Evolutionary conservation across 2,888 invertebrate species (phyloP).

Genomic region (Lobophora halterata): DNA sequence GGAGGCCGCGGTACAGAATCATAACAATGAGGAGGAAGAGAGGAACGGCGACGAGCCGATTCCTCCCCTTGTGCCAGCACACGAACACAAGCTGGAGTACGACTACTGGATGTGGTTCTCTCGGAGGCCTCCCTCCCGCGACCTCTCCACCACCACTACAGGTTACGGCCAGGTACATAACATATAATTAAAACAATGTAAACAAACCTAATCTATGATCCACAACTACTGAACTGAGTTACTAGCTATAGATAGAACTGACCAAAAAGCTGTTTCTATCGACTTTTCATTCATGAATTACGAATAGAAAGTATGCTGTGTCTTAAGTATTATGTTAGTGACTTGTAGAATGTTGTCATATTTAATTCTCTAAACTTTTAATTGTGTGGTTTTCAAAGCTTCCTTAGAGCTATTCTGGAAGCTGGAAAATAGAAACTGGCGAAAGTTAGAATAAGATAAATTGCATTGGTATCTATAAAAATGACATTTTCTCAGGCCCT

Average conservation of each 20-base stretch:
- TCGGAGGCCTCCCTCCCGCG: constrained; percentile 76
- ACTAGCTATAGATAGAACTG: too few relatives aligned
- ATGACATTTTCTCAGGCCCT: too few relatives aligned
- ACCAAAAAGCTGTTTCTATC: too few relatives aligned
- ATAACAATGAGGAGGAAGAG: constrained; percentile 65
- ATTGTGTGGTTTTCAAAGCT: too few relatives aligned
- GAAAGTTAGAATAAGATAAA: too few relatives aligned
- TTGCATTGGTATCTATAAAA: too few relatives aligned
- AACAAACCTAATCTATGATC: constrained; percentile 15
- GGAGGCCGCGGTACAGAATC: constrained; percentile 62
- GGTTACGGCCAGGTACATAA: constrained; percentile 71
- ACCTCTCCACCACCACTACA: constrained; percentile 65
- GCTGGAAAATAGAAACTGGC: too few relatives aligned
- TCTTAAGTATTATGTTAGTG: not conserved
- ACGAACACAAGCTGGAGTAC: constrained; percentile 96
- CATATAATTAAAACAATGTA: constrained; percentile 24
- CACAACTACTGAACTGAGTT: not conserved
- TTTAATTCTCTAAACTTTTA: too few relatives aligned
- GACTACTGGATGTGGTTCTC: constrained; percentile 96
- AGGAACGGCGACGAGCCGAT: constrained; percentile 57
- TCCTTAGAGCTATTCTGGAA: too few relatives aligned
- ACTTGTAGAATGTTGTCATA: not conserved
- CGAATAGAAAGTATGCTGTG: not conserved
- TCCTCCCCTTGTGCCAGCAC: constrained; percentile 83
- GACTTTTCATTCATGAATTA: constrained; percentile 9